Evolutionary conservation across 2,888 invertebrate genomes (phyloP).

Genomic region (Acrobasis consociella): DNA sequence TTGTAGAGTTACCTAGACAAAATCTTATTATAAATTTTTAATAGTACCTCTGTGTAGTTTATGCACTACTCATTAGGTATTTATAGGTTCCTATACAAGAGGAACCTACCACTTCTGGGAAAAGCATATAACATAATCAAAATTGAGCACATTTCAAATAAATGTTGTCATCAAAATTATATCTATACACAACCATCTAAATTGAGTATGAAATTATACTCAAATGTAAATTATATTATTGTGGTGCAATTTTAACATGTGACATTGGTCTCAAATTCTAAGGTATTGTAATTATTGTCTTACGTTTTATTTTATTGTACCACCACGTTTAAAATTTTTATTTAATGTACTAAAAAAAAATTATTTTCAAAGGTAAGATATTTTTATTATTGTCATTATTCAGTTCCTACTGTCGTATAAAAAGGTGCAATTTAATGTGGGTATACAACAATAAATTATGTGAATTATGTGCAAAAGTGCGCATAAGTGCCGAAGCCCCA

Average conservation of each 20-base stretch:
- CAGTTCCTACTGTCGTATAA: conserved; percentile 20
- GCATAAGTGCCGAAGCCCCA: background rate
- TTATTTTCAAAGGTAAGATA: background rate
- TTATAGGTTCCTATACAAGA: too few species aligned
- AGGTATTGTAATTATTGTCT: conserved; percentile 35
- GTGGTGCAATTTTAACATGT: conserved; percentile 48
- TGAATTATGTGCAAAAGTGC: background rate
- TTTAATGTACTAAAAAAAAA: background rate
- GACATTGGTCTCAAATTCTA: conserved; percentile 44
- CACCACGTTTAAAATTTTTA: background rate
- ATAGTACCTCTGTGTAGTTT: too few species aligned
- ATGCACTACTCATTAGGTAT: too few species aligned
- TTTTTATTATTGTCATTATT: conserved; percentile 17
- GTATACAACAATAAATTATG: background rate
- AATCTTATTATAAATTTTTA: too few species aligned
- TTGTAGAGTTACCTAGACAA: too few species aligned
- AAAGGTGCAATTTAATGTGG: background rate
- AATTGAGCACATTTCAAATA: background rate
- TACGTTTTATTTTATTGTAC: conserved; percentile 18
- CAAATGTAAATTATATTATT: background rate
- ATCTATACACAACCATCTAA: background rate
- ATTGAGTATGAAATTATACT: background rate
- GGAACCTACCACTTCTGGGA: background rate
- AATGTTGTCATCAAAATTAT: background rate
- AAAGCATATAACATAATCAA: background rate